These are phyloP conservation scores for Synaphobranchus kaupii DNA, from an alignment of 2,797 vertebrate genomes.

Conservation along the genomic window DNA sequence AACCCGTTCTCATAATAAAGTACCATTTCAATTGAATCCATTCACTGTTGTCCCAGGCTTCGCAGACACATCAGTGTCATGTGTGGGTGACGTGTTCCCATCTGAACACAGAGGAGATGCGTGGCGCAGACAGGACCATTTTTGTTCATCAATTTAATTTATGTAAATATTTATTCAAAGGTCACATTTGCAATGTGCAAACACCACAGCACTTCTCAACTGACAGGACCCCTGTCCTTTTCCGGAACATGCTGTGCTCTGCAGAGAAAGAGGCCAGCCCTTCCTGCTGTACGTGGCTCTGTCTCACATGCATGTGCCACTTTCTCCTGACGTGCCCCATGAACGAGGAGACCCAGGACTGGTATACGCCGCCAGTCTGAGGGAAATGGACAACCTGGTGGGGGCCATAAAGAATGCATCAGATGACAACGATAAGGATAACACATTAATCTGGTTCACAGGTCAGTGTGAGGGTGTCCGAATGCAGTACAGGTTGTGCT, in stretches of 20 bases:
- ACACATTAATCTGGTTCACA: constrained; percentile 91
- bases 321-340: constrained; percentile 55
- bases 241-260: constrained; percentile 19
- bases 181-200: background rate
- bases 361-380: constrained; percentile 74
- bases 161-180: background rate
- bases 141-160: background rate
- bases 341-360: background rate
- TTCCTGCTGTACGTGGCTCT: constrained; percentile 89
- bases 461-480: constrained; percentile 63
- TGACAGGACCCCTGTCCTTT: background rate
- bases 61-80: background rate
- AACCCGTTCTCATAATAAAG: background rate
- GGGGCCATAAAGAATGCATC: constrained; percentile 74
- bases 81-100: background rate
- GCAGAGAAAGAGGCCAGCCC: constrained; percentile 75
- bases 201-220: background rate
- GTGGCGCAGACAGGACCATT: background rate
- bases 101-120: background rate
- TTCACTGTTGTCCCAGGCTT: background rate
- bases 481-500: background rate
- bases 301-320: constrained; percentile 93
- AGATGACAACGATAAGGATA: constrained; percentile 65
- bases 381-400: constrained; percentile 87
- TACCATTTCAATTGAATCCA: background rate